phyloP scores from a whole-genome alignment of 2,113 vertebrate genomes.

The Pygoscelis antarcticus region DNA sequence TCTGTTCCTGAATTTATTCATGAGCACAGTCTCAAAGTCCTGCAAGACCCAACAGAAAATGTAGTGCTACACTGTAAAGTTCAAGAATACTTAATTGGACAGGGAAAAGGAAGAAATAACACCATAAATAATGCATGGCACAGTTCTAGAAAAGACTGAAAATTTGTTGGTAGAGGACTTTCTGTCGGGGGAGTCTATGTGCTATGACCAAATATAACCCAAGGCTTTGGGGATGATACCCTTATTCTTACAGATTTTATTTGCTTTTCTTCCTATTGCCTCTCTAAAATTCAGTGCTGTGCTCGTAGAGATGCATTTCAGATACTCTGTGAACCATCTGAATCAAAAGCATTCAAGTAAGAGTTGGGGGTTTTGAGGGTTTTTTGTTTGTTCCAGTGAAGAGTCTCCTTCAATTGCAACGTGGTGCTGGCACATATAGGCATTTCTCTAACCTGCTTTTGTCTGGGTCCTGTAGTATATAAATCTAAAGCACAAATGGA shows the following conservation, averaged over 20 bases:
- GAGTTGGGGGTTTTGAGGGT: neutral
- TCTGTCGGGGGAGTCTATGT: neutral
- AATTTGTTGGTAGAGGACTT: neutral
- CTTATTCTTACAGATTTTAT: neutral
- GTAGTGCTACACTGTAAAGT: neutral
- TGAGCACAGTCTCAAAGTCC: neutral
- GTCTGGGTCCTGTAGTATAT: neutral
- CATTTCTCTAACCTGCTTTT: neutral
- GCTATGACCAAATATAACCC: neutral
- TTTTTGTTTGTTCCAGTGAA: neutral
- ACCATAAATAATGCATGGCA: neutral
- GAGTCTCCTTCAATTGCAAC: neutral
- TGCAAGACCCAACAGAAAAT: slow-evolving; percentile 14
- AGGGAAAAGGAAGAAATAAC: slow-evolving; percentile 29
- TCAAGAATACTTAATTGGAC: slow-evolving; percentile 40
- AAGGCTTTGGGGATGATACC: neutral
- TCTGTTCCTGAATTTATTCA: neutral
- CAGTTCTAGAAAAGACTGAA: neutral
- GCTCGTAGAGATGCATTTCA: neutral
- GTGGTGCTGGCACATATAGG: neutral
- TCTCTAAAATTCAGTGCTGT: neutral
- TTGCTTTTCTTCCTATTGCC: neutral
- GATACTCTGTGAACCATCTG: neutral
- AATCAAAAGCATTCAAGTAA: neutral
- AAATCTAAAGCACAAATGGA: neutral